phyloP scores from a whole-genome alignment of 2,888 invertebrate species.

The Lepeophtheirus nordmannii region DNA sequence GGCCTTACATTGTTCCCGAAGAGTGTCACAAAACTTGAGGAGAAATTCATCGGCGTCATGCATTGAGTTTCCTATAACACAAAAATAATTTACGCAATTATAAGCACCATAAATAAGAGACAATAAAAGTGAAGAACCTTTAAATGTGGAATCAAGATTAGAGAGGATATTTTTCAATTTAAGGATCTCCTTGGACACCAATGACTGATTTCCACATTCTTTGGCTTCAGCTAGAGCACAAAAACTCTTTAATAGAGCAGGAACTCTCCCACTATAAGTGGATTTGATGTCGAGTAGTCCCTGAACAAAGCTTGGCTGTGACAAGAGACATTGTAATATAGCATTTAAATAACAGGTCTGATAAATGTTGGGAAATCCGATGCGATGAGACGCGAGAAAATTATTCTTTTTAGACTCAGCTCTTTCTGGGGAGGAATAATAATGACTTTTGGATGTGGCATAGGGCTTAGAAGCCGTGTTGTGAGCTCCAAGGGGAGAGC shows the following conservation, averaged over 20 bases:
- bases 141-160: conserved; percentile 4
- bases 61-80: neutral
- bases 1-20: neutral
- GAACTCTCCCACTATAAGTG: neutral
- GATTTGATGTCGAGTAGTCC: neutral
- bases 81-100: neutral
- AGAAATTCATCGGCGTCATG: neutral
- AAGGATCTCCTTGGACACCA: neutral
- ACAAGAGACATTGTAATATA: neutral
- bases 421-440: neutral
- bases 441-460: neutral
- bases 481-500: neutral
- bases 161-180: neutral
- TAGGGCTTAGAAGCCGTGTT: neutral
- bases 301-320: neutral
- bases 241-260: neutral
- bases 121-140: neutral
- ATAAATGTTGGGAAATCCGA: conserved; percentile 1
- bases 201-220: neutral
- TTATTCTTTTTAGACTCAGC: neutral
- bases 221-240: neutral
- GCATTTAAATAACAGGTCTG: neutral
- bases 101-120: no score
- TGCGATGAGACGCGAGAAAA: neutral
- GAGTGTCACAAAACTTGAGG: neutral